phyloP scores from a whole-genome alignment of 2,797 vertebrate genomes.

The Halcyon badia region DNA sequence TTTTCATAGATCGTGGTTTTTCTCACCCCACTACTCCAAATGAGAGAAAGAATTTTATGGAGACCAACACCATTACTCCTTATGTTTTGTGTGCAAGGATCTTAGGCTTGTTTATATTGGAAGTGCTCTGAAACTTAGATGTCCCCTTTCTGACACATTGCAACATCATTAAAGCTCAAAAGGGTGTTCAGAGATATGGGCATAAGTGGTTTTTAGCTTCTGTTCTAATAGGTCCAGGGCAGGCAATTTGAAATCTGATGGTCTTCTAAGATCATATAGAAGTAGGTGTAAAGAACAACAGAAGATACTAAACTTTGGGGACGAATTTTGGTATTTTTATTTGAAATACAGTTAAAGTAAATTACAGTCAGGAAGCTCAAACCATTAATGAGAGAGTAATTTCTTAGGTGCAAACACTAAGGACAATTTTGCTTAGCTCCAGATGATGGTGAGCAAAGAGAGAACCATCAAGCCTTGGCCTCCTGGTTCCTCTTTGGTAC shows the following conservation, averaged over 20 bases:
- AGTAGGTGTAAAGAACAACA: not conserved
- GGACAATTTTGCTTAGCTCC: not conserved
- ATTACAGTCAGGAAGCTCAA: not conserved
- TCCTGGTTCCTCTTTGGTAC: not conserved
- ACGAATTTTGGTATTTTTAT: not conserved
- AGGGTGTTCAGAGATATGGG: not conserved
- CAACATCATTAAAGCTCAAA: not conserved
- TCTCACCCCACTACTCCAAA: not conserved
- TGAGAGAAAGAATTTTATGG: constrained; percentile 1
- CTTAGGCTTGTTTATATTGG: constrained; percentile 1
- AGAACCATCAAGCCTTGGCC: not conserved
- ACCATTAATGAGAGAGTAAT: not conserved
- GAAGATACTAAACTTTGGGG: not conserved
- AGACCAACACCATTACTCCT: not conserved
- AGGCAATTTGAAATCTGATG: not conserved
- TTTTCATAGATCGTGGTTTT: not conserved
- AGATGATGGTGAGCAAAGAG: not conserved
- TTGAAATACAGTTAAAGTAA: not conserved
- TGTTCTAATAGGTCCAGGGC: not conserved
- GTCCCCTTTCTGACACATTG: constrained; percentile 20
- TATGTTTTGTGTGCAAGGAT: not conserved
- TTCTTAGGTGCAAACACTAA: not conserved
- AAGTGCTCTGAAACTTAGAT: not conserved
- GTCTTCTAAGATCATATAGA: not conserved
- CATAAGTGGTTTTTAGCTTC: not conserved